phyloP scores from a whole-genome alignment of 2,113 vertebrate species.

The Capreolus pygargus region DNA sequence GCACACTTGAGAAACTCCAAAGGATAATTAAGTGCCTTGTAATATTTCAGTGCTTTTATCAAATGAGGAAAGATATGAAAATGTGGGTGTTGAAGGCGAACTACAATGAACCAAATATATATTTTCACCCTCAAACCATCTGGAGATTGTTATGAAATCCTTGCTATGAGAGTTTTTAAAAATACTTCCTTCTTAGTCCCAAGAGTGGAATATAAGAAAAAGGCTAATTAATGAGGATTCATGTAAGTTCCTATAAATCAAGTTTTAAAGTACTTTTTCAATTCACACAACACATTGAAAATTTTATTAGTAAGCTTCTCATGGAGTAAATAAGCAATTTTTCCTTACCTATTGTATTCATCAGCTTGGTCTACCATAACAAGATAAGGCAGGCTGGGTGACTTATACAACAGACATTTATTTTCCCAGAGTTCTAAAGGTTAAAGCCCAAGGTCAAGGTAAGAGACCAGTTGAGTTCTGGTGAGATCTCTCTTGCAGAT shows the following conservation, averaged over 20 bases:
- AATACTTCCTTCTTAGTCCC: background rate
- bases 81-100: background rate
- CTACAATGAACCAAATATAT: background rate
- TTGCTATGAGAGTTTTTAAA: background rate
- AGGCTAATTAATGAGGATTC: background rate
- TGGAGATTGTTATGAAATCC: background rate
- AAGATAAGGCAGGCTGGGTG: background rate
- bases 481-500: background rate
- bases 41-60: background rate
- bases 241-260: background rate
- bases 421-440: background rate
- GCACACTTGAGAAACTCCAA: background rate
- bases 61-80: background rate
- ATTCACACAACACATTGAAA: background rate
- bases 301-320: background rate
- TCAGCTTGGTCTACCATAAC: background rate
- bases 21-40: background rate
- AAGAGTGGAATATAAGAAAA: background rate
- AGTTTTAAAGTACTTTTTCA: slow-evolving; percentile 10
- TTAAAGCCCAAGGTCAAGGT: background rate
- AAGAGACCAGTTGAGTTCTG: background rate
- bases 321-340: background rate
- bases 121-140: background rate
- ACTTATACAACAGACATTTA: background rate
- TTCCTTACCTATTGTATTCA: background rate